phyloP scores from a whole-genome alignment of 2,888 invertebrate genomes.

The Dimorphilus gyrociliatus region DNA sequence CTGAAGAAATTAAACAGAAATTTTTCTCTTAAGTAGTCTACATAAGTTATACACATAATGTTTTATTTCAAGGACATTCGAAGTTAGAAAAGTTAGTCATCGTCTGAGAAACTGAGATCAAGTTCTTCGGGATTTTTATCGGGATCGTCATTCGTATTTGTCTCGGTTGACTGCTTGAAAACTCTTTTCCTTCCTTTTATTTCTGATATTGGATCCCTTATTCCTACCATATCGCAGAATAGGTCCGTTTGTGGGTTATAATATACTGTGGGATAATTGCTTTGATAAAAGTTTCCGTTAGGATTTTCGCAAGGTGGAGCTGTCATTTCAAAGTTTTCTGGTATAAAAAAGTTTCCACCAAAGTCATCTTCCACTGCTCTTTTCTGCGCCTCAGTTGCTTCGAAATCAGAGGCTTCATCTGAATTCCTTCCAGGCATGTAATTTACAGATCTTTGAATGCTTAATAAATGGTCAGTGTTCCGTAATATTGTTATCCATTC shows the following conservation, averaged over 20 bases:
- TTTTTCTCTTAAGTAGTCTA: no score
- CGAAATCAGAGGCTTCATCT: constrained; percentile 45
- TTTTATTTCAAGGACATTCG: no score
- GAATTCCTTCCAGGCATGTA: constrained; percentile 66
- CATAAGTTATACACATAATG: no score
- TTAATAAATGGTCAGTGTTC: constrained; percentile 70
- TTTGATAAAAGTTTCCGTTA: constrained; percentile 2
- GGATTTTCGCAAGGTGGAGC: constrained; percentile 45
- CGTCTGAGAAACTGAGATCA: no score
- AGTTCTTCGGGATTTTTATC: no score
- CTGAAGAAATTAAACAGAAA: no score
- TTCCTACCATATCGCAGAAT: constrained; percentile 43
- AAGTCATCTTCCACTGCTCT: constrained; percentile 49
- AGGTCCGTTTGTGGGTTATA: constrained; percentile 41
- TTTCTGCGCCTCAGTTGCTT: constrained; percentile 58
- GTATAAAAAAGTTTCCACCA: constrained; percentile 51
- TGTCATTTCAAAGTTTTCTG: constrained; percentile 60
- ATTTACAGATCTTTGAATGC: constrained; percentile 49
- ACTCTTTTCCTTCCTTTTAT: no score
- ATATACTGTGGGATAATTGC: constrained; percentile 7
- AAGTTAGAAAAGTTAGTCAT: no score
- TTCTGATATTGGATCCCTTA: constrained; percentile 58
- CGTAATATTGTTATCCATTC: constrained; percentile 81
- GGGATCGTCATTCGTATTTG: no score
- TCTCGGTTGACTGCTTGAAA: no score